These are phyloP conservation scores for Crypturellus tataupa DNA, from an alignment of 2,797 vertebrate genomes.

Conservation along the genomic window DNA sequence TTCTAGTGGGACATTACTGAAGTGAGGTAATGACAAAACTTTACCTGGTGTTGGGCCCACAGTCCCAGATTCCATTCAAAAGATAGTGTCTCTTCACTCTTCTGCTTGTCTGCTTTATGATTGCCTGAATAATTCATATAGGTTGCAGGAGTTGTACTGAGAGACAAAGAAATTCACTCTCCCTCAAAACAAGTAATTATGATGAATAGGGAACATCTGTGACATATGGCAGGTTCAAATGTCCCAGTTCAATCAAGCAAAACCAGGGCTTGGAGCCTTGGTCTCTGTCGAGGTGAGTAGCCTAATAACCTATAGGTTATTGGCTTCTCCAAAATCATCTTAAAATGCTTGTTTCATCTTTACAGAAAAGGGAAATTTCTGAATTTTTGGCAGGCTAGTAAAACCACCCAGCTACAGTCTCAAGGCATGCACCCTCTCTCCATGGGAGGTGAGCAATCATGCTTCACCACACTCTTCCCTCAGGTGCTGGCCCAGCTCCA, in stretches of 20 bases:
- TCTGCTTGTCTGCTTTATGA: not conserved
- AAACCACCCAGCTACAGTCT: slow-evolving; percentile 72
- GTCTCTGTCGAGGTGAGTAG: not conserved
- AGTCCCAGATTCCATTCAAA: not conserved
- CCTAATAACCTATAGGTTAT: slow-evolving; percentile 7
- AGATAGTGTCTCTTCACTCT: not conserved
- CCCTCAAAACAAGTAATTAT: not conserved
- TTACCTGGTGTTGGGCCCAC: not conserved
- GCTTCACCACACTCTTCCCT: slow-evolving; percentile 44
- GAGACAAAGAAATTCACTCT: not conserved
- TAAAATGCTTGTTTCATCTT: slow-evolving; percentile 49
- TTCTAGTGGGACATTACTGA: not conserved
- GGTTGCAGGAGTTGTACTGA: not conserved
- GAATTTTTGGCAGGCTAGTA: slow-evolving; percentile 58
- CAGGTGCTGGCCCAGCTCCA: slow-evolving; percentile 63
- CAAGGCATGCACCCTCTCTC: slow-evolving; percentile 56
- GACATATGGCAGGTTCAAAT: not conserved
- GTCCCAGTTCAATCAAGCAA: not conserved
- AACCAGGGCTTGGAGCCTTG: not conserved
- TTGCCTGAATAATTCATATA: not conserved
- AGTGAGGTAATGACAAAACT: not conserved
- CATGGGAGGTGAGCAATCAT: slow-evolving; percentile 70
- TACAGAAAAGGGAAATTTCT: slow-evolving; percentile 40
- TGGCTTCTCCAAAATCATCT: not conserved
- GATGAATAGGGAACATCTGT: not conserved